Evolutionary conservation across 2,797 vertebrate genomes (phyloP).

Genomic region (Notoglanidium macrostoma): DNA sequence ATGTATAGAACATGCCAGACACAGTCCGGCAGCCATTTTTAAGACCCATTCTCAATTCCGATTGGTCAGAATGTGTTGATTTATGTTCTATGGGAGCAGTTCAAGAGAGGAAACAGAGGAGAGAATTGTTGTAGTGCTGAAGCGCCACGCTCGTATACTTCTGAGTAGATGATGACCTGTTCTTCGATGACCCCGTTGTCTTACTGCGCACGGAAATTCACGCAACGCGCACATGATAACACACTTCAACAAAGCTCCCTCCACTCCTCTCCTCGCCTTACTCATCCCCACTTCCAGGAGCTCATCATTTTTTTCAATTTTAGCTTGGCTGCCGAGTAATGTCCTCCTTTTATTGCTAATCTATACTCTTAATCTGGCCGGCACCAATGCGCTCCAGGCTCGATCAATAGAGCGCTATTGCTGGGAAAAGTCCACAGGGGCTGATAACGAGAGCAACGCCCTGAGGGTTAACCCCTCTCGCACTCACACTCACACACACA

Average conservation of each 20-base stretch:
- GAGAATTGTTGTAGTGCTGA: background rate
- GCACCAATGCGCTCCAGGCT: conserved; percentile 71
- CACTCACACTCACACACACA: conserved; percentile 11
- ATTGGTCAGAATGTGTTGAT: background rate
- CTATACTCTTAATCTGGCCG: conserved; percentile 80
- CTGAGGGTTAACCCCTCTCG: conserved; percentile 52
- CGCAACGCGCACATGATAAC: background rate
- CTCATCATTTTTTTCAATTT: conserved; percentile 70
- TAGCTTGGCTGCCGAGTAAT: conserved; percentile 72
- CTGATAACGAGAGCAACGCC: conserved; percentile 65
- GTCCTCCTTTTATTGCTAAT: conserved; percentile 82
- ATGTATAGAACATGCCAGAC: too few relatives aligned
- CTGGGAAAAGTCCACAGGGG: conserved; percentile 74
- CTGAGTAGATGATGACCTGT: background rate
- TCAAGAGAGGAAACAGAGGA: background rate
- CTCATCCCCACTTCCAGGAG: conserved; percentile 60
- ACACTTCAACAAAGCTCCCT: background rate
- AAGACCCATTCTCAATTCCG: background rate
- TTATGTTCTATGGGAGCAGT: background rate
- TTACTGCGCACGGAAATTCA: background rate
- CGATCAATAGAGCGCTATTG: conserved; percentile 73
- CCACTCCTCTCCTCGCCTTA: conserved; percentile 44
- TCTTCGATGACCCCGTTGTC: background rate
- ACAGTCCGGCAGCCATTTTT: too few relatives aligned
- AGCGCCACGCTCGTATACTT: background rate